A percentile compares a stretch with the other conserved stretches of the same genome.
Conservation (phyloP, 2,888 invertebrate genomes). For the Cataglyphis altisquamis region DNA sequence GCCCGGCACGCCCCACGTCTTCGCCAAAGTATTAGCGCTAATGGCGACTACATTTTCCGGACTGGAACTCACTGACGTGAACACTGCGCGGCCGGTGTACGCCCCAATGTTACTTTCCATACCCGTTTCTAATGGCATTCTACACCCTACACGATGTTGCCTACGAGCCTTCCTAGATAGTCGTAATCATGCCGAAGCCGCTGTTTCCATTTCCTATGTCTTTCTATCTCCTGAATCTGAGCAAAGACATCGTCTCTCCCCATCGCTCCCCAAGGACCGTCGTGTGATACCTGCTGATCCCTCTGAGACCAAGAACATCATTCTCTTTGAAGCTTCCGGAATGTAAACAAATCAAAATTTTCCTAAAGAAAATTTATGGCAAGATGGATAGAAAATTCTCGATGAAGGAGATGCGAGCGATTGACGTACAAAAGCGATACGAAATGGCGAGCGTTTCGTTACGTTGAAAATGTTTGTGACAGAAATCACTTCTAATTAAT, state of each 20-base stretch:
- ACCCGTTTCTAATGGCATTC: slow-evolving; percentile 70
- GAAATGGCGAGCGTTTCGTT: background rate
- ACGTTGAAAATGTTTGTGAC: background rate
- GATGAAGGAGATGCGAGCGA: background rate
- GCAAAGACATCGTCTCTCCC: background rate
- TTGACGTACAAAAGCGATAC: background rate
- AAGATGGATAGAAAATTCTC: background rate
- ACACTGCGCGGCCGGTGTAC: slow-evolving; percentile 64
- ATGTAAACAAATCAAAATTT: background rate
- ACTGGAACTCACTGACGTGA: slow-evolving; percentile 47
- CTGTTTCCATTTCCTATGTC: background rate
- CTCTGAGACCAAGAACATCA: background rate
- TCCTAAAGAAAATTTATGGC: background rate
- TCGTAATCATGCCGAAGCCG: slow-evolving; percentile 45
- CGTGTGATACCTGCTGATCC: background rate
- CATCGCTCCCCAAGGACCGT: background rate
- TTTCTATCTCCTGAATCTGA: background rate
- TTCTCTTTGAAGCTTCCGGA: background rate
- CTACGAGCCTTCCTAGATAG: slow-evolving; percentile 52
- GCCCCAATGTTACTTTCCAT: slow-evolving; percentile 64
- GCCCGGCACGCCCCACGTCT: slow-evolving; percentile 72
- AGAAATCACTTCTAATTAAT: slow-evolving; percentile 33
- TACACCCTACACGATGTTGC: slow-evolving; percentile 14
- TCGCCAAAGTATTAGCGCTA: slow-evolving; percentile 76
- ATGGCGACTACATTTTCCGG: slow-evolving; percentile 76